These are phyloP conservation scores for Ruditapes philippinarum DNA, from an alignment of 1,140 invertebrate genomes.

Conservation along the genomic window DNA sequence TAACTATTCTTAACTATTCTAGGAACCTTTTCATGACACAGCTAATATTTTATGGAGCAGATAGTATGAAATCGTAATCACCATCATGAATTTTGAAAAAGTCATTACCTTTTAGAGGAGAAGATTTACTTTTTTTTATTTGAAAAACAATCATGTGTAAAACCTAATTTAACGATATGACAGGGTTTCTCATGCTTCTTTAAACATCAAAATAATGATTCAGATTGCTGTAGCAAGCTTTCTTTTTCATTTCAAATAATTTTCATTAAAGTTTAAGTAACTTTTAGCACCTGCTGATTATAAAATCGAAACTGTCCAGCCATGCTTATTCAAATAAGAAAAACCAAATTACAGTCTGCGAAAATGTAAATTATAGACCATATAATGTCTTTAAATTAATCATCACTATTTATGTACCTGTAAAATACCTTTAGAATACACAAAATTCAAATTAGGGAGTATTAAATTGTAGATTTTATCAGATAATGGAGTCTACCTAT, in stretches of 20 bases:
- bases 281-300: not conserved
- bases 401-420: slow-evolving; percentile 25
- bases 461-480: slow-evolving; percentile 49
- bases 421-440: not conserved
- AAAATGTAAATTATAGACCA: slow-evolving; percentile 13
- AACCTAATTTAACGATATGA: no score
- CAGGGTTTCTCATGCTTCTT: not conserved
- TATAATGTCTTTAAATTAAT: slow-evolving; percentile 24
- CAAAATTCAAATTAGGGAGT: slow-evolving; percentile 42
- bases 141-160: no score
- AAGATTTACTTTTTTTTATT: no score
- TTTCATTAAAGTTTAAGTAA: not conserved
- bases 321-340: slow-evolving; percentile 13
- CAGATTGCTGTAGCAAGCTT: no score
- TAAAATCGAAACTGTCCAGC: not conserved
- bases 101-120: no score
- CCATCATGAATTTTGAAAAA: no score
- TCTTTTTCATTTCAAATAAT: not conserved
- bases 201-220: not conserved
- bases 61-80: no score
- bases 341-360: not conserved
- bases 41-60: no score
- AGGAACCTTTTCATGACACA: no score
- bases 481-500: slow-evolving; percentile 40
- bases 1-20: no score